A percentile compares a stretch with the other conserved stretches of the same genome.
Conservation (phyloP, 2,797 vertebrate genomes). For the Cuniculus paca region DNA sequence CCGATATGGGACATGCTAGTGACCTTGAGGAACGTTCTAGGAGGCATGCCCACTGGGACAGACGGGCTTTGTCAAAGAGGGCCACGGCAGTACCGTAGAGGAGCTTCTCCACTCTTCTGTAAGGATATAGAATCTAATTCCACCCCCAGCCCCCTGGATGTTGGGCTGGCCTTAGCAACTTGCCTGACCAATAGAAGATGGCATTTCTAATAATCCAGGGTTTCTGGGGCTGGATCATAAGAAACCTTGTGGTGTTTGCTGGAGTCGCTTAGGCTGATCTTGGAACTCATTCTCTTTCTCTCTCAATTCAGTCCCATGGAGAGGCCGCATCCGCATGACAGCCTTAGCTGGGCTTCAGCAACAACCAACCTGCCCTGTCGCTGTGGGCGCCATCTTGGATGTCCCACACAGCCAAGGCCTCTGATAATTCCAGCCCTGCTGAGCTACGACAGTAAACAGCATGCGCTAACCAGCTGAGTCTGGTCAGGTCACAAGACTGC, state of each 20-base stretch:
- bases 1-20: too few relatives aligned
- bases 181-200: too few relatives aligned
- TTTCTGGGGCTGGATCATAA: too few relatives aligned
- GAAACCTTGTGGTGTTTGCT: background rate
- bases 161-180: background rate
- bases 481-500: background rate
- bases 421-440: background rate
- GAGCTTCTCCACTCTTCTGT: background rate
- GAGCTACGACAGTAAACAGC: background rate
- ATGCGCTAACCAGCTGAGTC: background rate
- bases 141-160: background rate
- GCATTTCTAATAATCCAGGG: background rate
- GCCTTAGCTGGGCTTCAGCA: background rate
- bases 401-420: background rate
- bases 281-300: background rate
- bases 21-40: background rate
- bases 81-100: accelerated
- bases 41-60: background rate
- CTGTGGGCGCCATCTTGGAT: background rate
- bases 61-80: background rate
- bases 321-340: too few relatives aligned
- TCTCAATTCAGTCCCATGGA: background rate
- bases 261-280: background rate
- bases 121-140: accelerated
- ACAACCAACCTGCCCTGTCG: accelerated